Base-by-base conservation (phyloP, 2,113 vertebrate genomes). In the Triplophysa tibetana region DNA sequence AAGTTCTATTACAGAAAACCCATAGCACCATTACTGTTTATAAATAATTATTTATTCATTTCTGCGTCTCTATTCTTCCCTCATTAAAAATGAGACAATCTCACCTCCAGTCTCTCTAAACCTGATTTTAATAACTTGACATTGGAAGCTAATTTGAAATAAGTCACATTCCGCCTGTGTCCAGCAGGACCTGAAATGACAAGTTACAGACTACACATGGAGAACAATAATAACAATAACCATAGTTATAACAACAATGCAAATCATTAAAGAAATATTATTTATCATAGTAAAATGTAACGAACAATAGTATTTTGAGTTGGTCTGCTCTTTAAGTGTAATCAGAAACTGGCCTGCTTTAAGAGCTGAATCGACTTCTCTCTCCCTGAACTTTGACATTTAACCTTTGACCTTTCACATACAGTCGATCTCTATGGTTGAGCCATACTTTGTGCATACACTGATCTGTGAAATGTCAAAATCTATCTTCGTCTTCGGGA, bases 171-270 rank as follows among this genome's bases (percentile, higher is more conserved):
- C 88, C 82, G 89, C 90, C 92, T 90, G 92, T 93, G 93, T 91
- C 93, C 93, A 93, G 93, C 93, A 93, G 93, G 91, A 92, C 90
- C 89, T 88, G 84, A 84, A 88, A 88, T 91, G 90, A 93, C 90
- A 91, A 90, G 84, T 41, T 50, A 83, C 83, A 85, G 62, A 72
- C 14, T 85, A 79, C 64, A 78, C 64, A 83, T 84, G 77, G 80
- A 90, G 77, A 92, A 93, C 90, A 92, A 92, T 88, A 91, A 92
- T 87, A 92, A 92, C 86, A 91, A 92, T 90, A 93, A 92, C 86
- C 87, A 90, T 91, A 91, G 82, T 91, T 89, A 92, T 90, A 92
- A 92, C 86, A 86, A 84, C 78, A 79, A 83, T 23, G 87, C 83
- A 58, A 85, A 82, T 70, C 77, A 84, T 78, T 84, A 89, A 84